A percentile compares a stretch with the other conserved stretches of the same genome.
Conservation (phyloP, 2,797 vertebrate genomes). For the Alca torda region DNA sequence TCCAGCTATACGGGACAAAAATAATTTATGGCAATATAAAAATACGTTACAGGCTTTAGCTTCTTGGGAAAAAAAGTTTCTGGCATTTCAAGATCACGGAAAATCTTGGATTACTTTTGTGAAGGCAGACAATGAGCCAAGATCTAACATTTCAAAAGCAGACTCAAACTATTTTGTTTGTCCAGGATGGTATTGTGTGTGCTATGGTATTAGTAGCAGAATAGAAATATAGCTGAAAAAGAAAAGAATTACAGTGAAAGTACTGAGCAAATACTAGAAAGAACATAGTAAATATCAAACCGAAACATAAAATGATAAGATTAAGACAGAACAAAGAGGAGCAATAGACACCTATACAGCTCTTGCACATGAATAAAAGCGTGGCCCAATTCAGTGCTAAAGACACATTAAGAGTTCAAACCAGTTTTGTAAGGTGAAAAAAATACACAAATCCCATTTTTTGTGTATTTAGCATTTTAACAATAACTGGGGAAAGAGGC, state of each 20-base stretch:
- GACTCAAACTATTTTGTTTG: background rate
- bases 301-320: background rate
- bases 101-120: background rate
- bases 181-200: background rate
- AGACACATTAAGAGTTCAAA: background rate
- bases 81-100: background rate
- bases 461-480: background rate
- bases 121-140: background rate
- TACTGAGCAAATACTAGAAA: slow-evolving; percentile 18
- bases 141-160: background rate
- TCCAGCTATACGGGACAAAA: background rate
- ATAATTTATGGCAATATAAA: background rate
- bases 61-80: background rate
- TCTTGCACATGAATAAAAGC: background rate
- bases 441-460: background rate
- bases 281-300: slow-evolving; percentile 18
- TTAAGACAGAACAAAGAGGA: background rate
- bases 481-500: background rate
- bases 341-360: background rate
- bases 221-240: background rate
- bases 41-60: background rate
- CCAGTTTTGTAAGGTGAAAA: background rate
- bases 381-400: background rate
- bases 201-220: background rate
- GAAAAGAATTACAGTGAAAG: background rate